Conservation (phyloP, 2,113 vertebrate genomes). For the Scomber japonicus region DNA sequence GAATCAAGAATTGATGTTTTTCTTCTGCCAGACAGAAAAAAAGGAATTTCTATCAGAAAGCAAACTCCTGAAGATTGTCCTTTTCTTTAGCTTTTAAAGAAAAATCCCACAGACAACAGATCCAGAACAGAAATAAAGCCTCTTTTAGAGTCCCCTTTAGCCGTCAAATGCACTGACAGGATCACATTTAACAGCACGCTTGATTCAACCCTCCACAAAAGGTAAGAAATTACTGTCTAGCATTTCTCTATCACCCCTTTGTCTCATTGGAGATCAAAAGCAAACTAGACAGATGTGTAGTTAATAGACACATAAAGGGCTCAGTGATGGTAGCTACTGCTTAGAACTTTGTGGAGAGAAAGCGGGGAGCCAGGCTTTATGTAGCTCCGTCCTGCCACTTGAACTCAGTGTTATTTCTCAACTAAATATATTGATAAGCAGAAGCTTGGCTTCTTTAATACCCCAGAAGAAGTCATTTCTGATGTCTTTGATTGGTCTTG, state of each 20-base stretch:
- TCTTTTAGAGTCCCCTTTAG: slow-evolving; percentile 73
- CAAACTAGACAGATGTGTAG: slow-evolving; percentile 62
- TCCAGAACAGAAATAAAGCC: slow-evolving; percentile 73
- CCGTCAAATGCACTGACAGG: slow-evolving; percentile 67
- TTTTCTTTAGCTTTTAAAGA: slow-evolving; percentile 60
- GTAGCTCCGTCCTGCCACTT: slow-evolving; percentile 20
- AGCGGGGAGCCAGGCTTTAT: slow-evolving; percentile 26
- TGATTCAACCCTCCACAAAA: slow-evolving; percentile 67
- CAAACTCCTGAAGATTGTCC: slow-evolving; percentile 48
- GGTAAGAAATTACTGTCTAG: slow-evolving; percentile 60
- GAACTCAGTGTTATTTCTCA: slow-evolving; percentile 18
- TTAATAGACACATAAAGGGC: slow-evolving; percentile 61
- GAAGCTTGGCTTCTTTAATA: neutral
- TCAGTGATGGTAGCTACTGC: slow-evolving; percentile 42
- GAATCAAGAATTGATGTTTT: slow-evolving; percentile 23
- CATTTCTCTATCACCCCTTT: slow-evolving; percentile 56
- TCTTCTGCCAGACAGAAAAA: slow-evolving; percentile 27
- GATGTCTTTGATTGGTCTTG: neutral
- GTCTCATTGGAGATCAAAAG: slow-evolving; percentile 67
- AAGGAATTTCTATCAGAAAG: slow-evolving; percentile 36
- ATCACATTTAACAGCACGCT: slow-evolving; percentile 75
- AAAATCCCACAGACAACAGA: slow-evolving; percentile 66
- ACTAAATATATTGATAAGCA: slow-evolving; percentile 11
- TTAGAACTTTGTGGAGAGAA: slow-evolving; percentile 13
- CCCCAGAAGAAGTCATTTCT: neutral